Conservation (phyloP, 2,113 vertebrate genomes). For the Strigops habroptila region DNA sequence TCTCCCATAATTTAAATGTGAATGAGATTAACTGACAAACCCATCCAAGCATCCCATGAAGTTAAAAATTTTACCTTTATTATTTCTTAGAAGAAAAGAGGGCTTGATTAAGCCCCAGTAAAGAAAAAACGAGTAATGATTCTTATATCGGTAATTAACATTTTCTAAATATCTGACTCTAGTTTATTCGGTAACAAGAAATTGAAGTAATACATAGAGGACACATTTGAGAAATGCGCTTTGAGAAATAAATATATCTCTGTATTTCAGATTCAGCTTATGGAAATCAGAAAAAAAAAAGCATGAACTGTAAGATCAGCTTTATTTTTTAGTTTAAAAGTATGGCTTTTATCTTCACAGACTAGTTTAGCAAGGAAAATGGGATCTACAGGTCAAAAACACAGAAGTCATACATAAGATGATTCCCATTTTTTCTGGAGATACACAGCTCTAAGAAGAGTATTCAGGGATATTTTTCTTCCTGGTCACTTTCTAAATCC, state of each 20-base stretch:
- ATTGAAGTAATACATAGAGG: neutral
- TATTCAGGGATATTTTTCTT: neutral
- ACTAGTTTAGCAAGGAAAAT: neutral
- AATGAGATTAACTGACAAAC: neutral
- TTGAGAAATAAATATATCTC: neutral
- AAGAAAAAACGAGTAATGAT: neutral
- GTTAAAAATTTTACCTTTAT: neutral
- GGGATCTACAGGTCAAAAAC: neutral
- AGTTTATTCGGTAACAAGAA: neutral
- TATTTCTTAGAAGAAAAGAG: neutral
- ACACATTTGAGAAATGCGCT: neutral
- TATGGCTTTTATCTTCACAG: neutral
- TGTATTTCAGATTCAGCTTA: neutral
- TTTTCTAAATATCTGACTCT: neutral
- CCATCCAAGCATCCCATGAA: neutral
- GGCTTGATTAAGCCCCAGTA: neutral
- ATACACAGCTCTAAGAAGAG: neutral
- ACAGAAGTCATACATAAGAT: fast-evolving
- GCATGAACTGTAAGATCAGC: neutral
- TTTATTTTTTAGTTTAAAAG: neutral
- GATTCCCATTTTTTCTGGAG: neutral
- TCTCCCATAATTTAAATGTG: neutral
- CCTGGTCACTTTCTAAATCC: neutral
- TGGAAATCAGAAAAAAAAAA: neutral
- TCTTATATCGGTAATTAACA: neutral